A percentile compares a stretch with the other conserved stretches of the same genome.
These are phyloP conservation scores for Troides helena DNA, from an alignment of 2,888 invertebrate species.

Conservation along the genomic window DNA sequence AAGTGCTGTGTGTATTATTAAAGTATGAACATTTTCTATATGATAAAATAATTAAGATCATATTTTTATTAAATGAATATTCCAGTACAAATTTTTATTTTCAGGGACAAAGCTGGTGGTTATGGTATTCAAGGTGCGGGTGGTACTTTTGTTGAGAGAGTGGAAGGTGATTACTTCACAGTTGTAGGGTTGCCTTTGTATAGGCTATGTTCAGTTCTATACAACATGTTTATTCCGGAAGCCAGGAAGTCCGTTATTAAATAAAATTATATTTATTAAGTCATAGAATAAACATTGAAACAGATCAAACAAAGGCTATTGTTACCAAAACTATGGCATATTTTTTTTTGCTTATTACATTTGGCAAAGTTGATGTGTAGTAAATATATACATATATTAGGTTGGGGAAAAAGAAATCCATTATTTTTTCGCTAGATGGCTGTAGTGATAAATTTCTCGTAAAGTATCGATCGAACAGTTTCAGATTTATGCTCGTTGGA, in stretches of 20 bases:
- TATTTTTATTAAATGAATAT: too few species aligned
- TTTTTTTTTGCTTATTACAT: too few species aligned
- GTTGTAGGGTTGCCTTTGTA: conserved; percentile 93
- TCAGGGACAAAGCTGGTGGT: conserved; percentile 93
- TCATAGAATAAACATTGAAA: background rate
- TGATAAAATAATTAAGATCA: too few species aligned
- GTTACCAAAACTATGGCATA: background rate
- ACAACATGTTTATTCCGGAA: conserved; percentile 61
- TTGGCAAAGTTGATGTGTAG: background rate
- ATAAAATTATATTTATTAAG: background rate
- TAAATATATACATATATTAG: background rate
- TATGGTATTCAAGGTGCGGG: conserved; percentile 94
- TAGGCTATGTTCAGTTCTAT: conserved; percentile 75
- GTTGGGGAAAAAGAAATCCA: too few species aligned
- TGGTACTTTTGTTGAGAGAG: conserved; percentile 88
- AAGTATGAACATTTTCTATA: too few species aligned
- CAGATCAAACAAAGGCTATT: background rate
- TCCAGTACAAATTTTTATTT: conserved; percentile 30
- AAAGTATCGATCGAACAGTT: too few species aligned
- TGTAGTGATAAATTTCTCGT: too few species aligned
- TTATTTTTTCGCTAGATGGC: too few species aligned
- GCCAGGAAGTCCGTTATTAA: background rate
- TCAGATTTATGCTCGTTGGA: too few species aligned
- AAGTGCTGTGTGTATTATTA: conserved; percentile 48
- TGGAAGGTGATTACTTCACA: conserved; percentile 93